Evolutionary conservation across 2,113 vertebrate genomes (phyloP), one percentile per base, ranked within the genome.

Genomic region (Promerops cafer): DNA sequence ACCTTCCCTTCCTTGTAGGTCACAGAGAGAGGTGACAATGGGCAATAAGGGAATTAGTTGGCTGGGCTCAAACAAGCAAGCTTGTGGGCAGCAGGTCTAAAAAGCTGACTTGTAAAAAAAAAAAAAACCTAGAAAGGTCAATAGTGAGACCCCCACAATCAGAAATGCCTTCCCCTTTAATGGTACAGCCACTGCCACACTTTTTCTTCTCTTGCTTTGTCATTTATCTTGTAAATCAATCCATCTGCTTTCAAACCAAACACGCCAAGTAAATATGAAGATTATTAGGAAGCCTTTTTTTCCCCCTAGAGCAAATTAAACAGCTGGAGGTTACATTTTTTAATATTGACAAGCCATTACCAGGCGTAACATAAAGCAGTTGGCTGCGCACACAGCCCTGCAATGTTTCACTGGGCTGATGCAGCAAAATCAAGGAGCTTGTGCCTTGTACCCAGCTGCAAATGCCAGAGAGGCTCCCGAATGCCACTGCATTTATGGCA

Each of bases 11-110:
- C 24, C 37, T 20, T 21, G 11, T 2, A 49, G 31, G 16, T 20
- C 35, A 50, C 3, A 54, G 44, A 0, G 0, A 70, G 45, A 84
- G 31, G 11, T 11, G 28, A 66, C 1, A 3, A 35, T 7, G 22
- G 44, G 26, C 39, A 50, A 19, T 6, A 11, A 54, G 23, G 39
- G 33, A 68, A 50, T 47, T 31, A 53, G 19, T 2, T 70, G 42
- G 52, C 42, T 35, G 0, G 21, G 13, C n/a, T 83, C 44, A 59
- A 71, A 91, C 30, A 10, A 72, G 13, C 12, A 33, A 61, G 21
- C 13, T 37, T 17, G 35, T 42, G 17, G 44, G 52, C 56, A 84
- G 78, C 27, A 71, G 28, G 60, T 75, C 23, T 40, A 63, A 17
- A 42, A 56, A 53, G 19, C 6, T 56, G 61, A 23, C 30, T 72